Evolutionary conservation across 2,888 invertebrate genomes (phyloP).

Genomic region (Anthoptus insignis): DNA sequence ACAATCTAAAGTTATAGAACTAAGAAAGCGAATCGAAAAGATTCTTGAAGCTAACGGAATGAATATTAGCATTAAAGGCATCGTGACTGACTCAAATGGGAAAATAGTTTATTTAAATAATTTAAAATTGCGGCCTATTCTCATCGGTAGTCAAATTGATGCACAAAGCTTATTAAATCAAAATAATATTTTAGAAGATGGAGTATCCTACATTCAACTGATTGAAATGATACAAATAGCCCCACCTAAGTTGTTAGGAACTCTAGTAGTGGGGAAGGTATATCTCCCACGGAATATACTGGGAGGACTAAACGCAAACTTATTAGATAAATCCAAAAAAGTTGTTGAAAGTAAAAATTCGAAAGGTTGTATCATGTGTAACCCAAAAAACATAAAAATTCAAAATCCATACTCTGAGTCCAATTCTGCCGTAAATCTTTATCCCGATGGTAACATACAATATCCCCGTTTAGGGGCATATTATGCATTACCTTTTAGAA

Average conservation of each 20-base stretch:
- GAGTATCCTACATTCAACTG: conserved; percentile 3
- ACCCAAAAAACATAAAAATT: not conserved
- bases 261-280: not conserved
- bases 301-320: not conserved
- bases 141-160: conserved; percentile 57
- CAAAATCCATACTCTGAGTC: not conserved
- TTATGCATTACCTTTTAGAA: not conserved
- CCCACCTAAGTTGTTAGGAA: not conserved
- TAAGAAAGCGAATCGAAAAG: conserved; percentile 57
- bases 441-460: not conserved
- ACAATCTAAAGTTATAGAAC: conserved; percentile 48
- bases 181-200: not conserved
- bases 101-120: conserved; percentile 53
- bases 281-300: not conserved
- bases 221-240: not conserved
- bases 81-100: conserved; percentile 56
- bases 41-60: conserved; percentile 59
- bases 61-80: conserved; percentile 49
- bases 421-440: not conserved
- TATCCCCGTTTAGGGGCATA: not conserved
- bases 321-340: not conserved
- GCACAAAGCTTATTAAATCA: not conserved
- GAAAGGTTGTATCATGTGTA: not conserved
- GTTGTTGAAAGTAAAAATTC: not conserved
- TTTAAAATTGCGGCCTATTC: conserved; percentile 61